These are phyloP conservation scores for Thalassoma bifasciatum DNA, from an alignment of 2,113 vertebrate genomes.

Conservation along the genomic window DNA sequence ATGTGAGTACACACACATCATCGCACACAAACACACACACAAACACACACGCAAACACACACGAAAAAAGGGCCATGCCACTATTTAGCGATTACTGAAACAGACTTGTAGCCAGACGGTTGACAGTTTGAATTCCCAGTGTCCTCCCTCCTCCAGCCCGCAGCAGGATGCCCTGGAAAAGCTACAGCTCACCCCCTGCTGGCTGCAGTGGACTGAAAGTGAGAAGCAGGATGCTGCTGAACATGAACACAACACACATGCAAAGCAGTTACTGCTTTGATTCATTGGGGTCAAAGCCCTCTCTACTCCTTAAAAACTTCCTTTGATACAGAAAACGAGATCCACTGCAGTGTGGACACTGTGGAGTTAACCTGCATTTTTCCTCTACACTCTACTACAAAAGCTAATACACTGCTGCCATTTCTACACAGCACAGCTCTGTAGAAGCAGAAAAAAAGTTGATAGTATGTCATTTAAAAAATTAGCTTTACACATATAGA, in stretches of 20 bases:
- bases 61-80: slow-evolving; percentile 46
- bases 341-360: too few species aligned
- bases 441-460: too few species aligned
- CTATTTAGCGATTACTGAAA: slow-evolving; percentile 60
- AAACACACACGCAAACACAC: slow-evolving; percentile 24
- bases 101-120: slow-evolving; percentile 77
- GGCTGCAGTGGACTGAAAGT: slow-evolving; percentile 20
- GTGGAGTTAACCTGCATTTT: too few species aligned
- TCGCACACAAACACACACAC: slow-evolving; percentile 4
- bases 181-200: slow-evolving; percentile 8
- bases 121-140: slow-evolving; percentile 78
- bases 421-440: too few species aligned
- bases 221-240: slow-evolving; percentile 31
- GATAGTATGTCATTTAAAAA: too few species aligned
- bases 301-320: too few species aligned
- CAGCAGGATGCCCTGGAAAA: slow-evolving; percentile 55
- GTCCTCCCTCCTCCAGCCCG: slow-evolving; percentile 53
- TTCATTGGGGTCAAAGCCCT: neutral
- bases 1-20: slow-evolving; percentile 60
- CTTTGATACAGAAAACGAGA: too few species aligned
- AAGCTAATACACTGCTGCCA: too few species aligned
- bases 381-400: too few species aligned
- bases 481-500: too few species aligned
- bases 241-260: slow-evolving; percentile 6
- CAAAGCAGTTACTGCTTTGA: neutral